These are phyloP conservation scores for Tychaedon coryphoeus DNA, from an alignment of 2,113 vertebrate genomes.

Conservation along the genomic window DNA sequence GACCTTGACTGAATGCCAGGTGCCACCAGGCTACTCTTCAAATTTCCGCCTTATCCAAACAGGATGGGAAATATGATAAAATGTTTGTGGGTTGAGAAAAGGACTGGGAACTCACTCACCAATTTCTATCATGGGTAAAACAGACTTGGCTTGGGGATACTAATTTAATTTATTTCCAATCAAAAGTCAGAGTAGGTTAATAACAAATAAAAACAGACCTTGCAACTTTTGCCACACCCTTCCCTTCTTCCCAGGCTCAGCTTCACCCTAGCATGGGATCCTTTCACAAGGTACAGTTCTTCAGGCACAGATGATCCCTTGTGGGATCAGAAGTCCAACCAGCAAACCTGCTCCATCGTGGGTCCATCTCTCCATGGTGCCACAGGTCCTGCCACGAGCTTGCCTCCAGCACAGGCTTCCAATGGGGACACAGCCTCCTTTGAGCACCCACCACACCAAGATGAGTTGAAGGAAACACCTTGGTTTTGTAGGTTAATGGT, in stretches of 20 bases:
- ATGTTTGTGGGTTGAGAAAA: neutral
- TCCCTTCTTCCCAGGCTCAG: neutral
- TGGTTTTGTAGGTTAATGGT: neutral
- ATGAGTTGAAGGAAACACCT: neutral
- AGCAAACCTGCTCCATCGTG: rapidly evolving
- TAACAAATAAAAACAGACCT: neutral
- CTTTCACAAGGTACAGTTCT: neutral
- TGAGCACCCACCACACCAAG: neutral
- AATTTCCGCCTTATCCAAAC: neutral
- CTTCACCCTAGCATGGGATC: neutral
- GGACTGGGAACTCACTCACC: neutral
- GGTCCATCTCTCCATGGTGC: neutral
- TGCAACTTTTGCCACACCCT: rapidly evolving
- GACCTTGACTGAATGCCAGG: neutral
- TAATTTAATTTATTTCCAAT: neutral
- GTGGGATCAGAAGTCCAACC: too few species aligned
- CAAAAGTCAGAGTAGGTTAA: neutral
- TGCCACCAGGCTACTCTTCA: neutral
- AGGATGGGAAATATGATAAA: neutral
- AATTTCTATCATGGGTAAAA: neutral
- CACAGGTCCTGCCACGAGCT: neutral
- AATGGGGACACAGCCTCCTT: neutral
- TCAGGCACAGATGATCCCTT: neutral
- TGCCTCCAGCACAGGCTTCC: neutral
- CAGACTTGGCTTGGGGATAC: neutral